phyloP scores from a whole-genome alignment of 92 coral and sea anemone genomes.

The Paragorgia papillata region DNA sequence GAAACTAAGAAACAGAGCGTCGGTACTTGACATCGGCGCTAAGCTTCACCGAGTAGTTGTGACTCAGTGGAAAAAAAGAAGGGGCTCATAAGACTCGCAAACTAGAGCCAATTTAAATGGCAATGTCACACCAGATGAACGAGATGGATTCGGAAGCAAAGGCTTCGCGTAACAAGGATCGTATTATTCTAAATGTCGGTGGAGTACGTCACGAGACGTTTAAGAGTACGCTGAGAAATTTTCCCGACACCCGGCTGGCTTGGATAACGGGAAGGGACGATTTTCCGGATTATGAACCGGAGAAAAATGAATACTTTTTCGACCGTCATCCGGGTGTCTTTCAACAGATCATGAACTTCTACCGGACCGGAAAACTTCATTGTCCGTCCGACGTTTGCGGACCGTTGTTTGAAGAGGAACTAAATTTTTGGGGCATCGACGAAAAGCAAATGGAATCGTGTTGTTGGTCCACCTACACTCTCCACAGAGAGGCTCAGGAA shows the following conservation, averaged over 20 bases:
- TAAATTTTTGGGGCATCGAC: slow-evolving; percentile 89
- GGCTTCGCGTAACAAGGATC: slow-evolving; percentile 54
- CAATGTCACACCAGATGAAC: slow-evolving; percentile 13
- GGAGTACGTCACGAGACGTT: slow-evolving; percentile 96
- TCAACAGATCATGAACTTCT: slow-evolving; percentile 92
- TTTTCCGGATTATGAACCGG: slow-evolving; percentile 79
- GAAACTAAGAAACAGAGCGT: too few species aligned
- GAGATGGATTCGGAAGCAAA: slow-evolving; percentile 35
- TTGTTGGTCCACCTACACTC: slow-evolving; percentile 96
- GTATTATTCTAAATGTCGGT: slow-evolving; percentile 85
- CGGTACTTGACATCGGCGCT: neutral
- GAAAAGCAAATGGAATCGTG: slow-evolving; percentile 99
- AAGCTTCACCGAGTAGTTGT: neutral
- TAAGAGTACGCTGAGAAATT: slow-evolving; percentile 84
- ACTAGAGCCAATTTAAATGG: neutral
- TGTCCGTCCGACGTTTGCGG: slow-evolving; percentile 98
- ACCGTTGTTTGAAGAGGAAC: slow-evolving; percentile 88
- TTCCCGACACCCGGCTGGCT: slow-evolving; percentile 89
- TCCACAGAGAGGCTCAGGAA: slow-evolving; percentile 98
- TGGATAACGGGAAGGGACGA: slow-evolving; percentile 88
- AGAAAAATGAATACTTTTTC: slow-evolving; percentile 88
- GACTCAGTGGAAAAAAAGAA: neutral
- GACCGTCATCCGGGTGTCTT: slow-evolving; percentile 99
- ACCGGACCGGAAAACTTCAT: slow-evolving; percentile 96
- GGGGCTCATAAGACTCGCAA: neutral